Evolutionary conservation across 2,113 vertebrate genomes (phyloP).

Genomic region (Asarcornis scutulata): DNA sequence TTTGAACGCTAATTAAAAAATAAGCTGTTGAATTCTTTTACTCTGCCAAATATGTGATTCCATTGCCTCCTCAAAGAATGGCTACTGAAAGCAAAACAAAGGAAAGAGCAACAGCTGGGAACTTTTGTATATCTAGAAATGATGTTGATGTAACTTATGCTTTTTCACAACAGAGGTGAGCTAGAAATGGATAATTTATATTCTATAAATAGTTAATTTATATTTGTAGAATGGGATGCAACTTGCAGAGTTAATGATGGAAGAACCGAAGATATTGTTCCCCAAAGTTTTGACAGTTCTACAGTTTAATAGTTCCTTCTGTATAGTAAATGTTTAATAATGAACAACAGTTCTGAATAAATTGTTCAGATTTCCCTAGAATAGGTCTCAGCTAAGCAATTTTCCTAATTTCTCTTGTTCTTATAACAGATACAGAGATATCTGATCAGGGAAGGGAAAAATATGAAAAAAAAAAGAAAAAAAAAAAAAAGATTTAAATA

Average conservation of each 20-base stretch:
- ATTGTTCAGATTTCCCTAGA: background rate
- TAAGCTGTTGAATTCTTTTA: background rate
- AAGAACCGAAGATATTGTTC: background rate
- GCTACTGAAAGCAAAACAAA: background rate
- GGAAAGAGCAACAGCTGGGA: background rate
- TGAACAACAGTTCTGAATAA: background rate
- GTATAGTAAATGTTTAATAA: background rate
- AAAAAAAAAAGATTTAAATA: background rate
- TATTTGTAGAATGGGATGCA: background rate
- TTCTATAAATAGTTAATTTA: background rate
- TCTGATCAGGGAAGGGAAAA: background rate
- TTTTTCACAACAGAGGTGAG: background rate
- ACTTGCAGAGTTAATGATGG: background rate
- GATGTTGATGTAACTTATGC: background rate
- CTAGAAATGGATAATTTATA: background rate
- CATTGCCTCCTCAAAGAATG: background rate
- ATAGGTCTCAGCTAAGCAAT: background rate
- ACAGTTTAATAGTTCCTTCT: background rate
- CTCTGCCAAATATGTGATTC: background rate
- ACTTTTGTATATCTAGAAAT: background rate
- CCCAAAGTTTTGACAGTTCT: background rate
- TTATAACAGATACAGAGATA: background rate
- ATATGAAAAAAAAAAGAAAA: background rate
- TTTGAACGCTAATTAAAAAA: background rate
- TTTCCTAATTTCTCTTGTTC: background rate